Evolutionary conservation across 2,888 invertebrate species (phyloP).

Genomic region (Sarcophaga caerulescens): DNA sequence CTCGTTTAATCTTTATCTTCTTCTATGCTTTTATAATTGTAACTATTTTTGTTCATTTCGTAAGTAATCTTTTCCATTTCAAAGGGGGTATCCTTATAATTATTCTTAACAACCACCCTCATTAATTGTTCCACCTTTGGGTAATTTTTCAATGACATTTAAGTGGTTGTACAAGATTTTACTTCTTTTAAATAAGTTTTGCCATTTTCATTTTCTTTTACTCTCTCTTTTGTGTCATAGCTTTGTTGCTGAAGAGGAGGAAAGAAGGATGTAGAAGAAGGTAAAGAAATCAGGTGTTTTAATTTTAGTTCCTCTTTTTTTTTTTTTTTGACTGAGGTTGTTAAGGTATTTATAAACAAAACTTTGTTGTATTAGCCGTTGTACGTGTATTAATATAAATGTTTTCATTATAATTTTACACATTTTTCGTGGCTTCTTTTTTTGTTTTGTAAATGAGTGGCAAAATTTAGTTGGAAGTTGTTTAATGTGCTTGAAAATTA

Average conservation of each 20-base stretch:
- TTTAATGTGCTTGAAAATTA: constrained; percentile 48
- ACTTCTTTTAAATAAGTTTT: neutral
- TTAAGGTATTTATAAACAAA: constrained; percentile 44
- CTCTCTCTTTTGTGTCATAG: constrained; percentile 1
- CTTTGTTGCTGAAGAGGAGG: neutral
- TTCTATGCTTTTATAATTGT: neutral
- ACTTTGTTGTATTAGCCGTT: neutral
- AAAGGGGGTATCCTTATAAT: constrained; percentile 53
- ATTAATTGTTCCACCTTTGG: constrained; percentile 68
- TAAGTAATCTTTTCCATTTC: neutral
- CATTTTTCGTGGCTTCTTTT: neutral
- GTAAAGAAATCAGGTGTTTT: neutral
- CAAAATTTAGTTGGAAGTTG: constrained; percentile 38
- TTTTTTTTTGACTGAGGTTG: constrained; percentile 63
- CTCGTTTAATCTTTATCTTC: constrained; percentile 68
- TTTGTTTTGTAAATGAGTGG: constrained; percentile 40
- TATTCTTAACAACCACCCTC: constrained; percentile 68
- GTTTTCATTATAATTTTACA: constrained; percentile 58
- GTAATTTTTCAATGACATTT: constrained; percentile 67
- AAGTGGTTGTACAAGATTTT: constrained; percentile 50
- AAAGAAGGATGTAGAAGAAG: constrained; percentile 58
- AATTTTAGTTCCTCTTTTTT: constrained; percentile 30
- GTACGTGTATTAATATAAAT: constrained; percentile 58
- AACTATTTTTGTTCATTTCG: neutral
- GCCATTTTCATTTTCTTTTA: no score